Conservation (phyloP, 2,797 vertebrate species). For the Tachyglossus aculeatus region DNA sequence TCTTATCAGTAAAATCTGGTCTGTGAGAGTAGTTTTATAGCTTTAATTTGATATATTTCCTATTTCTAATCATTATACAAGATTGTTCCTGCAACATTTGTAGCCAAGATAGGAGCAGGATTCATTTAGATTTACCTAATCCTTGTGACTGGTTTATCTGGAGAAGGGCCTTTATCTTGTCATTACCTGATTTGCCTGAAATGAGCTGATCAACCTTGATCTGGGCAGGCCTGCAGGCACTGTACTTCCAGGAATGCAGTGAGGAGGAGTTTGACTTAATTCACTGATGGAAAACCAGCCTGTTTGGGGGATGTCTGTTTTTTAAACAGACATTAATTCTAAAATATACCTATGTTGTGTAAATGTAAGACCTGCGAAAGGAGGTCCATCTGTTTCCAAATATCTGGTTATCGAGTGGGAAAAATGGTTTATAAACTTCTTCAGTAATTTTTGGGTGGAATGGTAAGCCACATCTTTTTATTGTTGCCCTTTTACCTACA, state of each 20-base stretch:
- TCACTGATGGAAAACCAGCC: slow-evolving; percentile 17
- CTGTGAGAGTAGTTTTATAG: not conserved
- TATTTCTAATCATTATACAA: not conserved
- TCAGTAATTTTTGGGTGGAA: not conserved
- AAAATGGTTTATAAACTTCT: not conserved
- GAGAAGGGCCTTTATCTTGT: slow-evolving; percentile 29
- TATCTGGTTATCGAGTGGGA: not conserved
- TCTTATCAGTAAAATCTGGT: not conserved
- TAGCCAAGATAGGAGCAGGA: not conserved
- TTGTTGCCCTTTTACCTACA: not conserved
- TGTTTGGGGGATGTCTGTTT: slow-evolving; percentile 5
- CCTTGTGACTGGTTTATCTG: slow-evolving; percentile 1
- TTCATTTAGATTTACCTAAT: slow-evolving; percentile 25
- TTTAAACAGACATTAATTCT: slow-evolving; percentile 29
- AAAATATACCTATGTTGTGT: slow-evolving; percentile 2
- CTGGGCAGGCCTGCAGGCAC: not conserved
- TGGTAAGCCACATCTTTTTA: not conserved
- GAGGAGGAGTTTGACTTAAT: slow-evolving; percentile 24
- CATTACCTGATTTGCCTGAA: slow-evolving; percentile 18
- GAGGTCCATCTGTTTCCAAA: not conserved
- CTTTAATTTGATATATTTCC: not conserved
- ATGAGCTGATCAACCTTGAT: not conserved
- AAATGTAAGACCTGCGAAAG: slow-evolving; percentile 3
- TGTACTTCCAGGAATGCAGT: slow-evolving; percentile 5
- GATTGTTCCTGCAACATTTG: not conserved